Evolutionary conservation across 2,888 invertebrate species (phyloP).

Genomic region (Gryllus longicercus): DNA sequence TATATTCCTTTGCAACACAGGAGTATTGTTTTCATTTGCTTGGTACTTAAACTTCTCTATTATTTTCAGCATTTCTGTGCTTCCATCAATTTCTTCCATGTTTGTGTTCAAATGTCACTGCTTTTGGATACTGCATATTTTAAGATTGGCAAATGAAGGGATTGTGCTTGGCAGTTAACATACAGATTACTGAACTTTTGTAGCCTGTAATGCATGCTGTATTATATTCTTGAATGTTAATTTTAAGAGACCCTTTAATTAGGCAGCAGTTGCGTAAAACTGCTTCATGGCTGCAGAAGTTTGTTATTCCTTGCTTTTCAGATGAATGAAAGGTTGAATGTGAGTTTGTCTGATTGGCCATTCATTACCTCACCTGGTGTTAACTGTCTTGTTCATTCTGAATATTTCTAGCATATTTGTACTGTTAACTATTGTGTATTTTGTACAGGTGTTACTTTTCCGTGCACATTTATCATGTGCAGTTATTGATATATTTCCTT

Average conservation of each 20-base stretch:
- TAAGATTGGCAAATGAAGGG: neutral
- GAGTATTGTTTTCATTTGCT: neutral
- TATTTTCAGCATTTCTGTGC: neutral
- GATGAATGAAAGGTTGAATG: neutral
- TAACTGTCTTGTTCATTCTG: neutral
- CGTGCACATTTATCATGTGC: neutral
- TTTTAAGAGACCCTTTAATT: no score
- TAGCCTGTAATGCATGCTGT: neutral
- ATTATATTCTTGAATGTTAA: neutral
- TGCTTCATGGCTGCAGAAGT: neutral
- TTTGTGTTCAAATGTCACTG: neutral
- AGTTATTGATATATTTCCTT: neutral
- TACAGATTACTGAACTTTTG: neutral
- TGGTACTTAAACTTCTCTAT: neutral
- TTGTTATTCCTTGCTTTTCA: neutral
- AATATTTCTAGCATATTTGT: neutral
- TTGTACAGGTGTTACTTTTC: constrained; percentile 1
- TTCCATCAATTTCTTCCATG: neutral
- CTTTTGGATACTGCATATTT: neutral
- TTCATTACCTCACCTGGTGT: neutral
- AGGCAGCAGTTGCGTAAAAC: neutral
- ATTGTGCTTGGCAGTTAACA: neutral
- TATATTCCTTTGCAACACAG: neutral
- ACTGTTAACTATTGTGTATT: neutral
- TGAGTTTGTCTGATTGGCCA: neutral